These are phyloP conservation scores for Erebia palarica DNA, from an alignment of 2,888 invertebrate species.

Conservation along the genomic window DNA sequence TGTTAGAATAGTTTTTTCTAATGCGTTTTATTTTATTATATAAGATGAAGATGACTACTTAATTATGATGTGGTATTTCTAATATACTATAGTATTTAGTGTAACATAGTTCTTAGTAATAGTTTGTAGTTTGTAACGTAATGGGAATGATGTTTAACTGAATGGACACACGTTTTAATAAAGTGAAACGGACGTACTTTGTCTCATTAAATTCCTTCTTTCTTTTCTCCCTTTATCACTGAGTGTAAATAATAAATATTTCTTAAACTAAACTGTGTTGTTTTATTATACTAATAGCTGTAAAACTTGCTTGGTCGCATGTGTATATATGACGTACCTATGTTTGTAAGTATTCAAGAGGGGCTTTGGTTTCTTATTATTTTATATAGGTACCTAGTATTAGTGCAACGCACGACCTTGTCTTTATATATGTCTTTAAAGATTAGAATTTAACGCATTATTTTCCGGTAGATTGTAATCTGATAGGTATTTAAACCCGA, in stretches of 20 bases:
- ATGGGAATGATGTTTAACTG: constrained; percentile 35
- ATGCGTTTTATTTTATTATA: constrained; percentile 41
- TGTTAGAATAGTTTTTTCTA: constrained; percentile 36
- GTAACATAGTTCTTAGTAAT: constrained; percentile 32
- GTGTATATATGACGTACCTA: constrained; percentile 29
- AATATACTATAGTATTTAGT: constrained; percentile 23
- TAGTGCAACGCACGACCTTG: too few species aligned
- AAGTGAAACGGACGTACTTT: constrained; percentile 47
- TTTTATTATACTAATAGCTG: constrained; percentile 71
- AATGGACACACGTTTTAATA: constrained; percentile 45
- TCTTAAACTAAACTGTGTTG: constrained; percentile 58
- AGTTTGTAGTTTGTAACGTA: constrained; percentile 29
- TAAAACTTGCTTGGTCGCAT: constrained; percentile 52
- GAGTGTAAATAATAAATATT: constrained; percentile 69
- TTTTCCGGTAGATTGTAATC: too few species aligned
- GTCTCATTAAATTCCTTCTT: constrained; percentile 32
- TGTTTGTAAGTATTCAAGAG: constrained; percentile 3
- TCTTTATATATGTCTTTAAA: too few species aligned
- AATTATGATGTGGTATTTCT: constrained; percentile 30
- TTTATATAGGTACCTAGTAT: neutral
- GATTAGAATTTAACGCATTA: too few species aligned
- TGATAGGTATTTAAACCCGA: too few species aligned
- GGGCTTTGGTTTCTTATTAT: constrained; percentile 3
- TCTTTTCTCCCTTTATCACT: constrained; percentile 47
- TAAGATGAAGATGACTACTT: constrained; percentile 21